These are phyloP conservation scores for Dermochelys coriacea DNA, from an alignment of 2,797 vertebrate genomes.

Conservation along the genomic window DNA sequence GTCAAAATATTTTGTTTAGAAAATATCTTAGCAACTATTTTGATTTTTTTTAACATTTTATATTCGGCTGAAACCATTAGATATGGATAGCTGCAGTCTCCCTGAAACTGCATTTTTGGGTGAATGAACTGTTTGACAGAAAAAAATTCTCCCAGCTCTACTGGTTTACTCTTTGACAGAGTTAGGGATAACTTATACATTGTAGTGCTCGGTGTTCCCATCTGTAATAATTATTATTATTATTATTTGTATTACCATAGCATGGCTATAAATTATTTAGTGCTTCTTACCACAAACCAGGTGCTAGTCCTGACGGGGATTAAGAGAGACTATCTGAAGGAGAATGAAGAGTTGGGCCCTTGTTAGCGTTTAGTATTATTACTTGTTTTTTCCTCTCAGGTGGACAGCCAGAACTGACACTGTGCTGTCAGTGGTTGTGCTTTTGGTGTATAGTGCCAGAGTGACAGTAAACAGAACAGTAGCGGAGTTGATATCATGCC, in stretches of 20 bases:
- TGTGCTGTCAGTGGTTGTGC: background rate
- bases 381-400: constrained; percentile 27
- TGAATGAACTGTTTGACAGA: background rate
- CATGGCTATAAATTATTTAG: constrained; percentile 14
- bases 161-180: background rate
- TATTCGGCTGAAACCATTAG: background rate
- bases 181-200: background rate
- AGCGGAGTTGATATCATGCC: background rate
- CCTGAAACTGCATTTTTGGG: background rate
- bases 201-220: background rate
- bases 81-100: background rate
- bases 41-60: background rate
- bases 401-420: background rate
- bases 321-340: constrained; percentile 15
- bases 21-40: background rate
- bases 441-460: background rate
- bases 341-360: background rate
- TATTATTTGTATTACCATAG: background rate
- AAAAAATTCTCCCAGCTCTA: background rate
- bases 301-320: constrained; percentile 8
- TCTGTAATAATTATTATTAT: background rate
- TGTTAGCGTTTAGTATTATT: constrained; percentile 7
- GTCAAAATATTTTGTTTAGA: background rate
- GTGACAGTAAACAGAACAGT: background rate
- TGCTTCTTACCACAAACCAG: constrained; percentile 29